phyloP scores from a whole-genome alignment of 2,797 vertebrate genomes.

The Pantherophis vulpinus region DNA sequence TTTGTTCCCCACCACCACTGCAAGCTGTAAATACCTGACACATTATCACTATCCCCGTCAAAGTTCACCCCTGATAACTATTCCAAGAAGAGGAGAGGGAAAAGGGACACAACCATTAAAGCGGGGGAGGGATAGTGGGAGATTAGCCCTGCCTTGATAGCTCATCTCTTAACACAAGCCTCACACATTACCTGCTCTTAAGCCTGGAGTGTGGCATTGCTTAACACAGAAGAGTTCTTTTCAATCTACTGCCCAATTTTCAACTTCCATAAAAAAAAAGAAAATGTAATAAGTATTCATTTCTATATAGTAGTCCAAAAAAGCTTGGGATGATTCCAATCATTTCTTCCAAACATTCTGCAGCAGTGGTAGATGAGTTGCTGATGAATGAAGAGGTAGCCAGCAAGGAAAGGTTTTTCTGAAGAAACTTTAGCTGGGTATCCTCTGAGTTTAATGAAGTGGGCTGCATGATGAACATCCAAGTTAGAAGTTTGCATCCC shows the following conservation, averaged over 20 bases:
- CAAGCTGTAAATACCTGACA: neutral
- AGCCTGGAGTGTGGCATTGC: neutral
- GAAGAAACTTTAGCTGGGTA: neutral
- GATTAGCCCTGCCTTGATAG: neutral
- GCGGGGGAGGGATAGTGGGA: neutral
- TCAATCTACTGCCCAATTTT: neutral
- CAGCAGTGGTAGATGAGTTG: neutral
- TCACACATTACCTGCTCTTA: constrained; percentile 16
- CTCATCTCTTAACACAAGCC: neutral
- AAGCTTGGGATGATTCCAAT: neutral
- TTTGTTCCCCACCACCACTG: neutral
- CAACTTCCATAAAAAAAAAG: neutral
- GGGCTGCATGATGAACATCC: neutral
- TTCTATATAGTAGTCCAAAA: neutral
- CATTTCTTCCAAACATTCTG: neutral
- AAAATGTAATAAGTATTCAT: neutral
- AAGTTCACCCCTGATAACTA: neutral
- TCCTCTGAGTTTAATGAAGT: neutral
- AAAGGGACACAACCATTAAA: neutral
- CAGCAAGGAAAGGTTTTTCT: neutral
- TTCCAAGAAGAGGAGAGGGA: neutral
- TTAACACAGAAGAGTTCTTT: neutral
- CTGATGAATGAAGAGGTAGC: neutral
- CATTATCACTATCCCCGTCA: constrained; percentile 1
- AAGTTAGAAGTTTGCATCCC: neutral